Base-by-base conservation (phyloP, 2,888 invertebrate genomes). In the Dryocosmus kuriphilus region DNA sequence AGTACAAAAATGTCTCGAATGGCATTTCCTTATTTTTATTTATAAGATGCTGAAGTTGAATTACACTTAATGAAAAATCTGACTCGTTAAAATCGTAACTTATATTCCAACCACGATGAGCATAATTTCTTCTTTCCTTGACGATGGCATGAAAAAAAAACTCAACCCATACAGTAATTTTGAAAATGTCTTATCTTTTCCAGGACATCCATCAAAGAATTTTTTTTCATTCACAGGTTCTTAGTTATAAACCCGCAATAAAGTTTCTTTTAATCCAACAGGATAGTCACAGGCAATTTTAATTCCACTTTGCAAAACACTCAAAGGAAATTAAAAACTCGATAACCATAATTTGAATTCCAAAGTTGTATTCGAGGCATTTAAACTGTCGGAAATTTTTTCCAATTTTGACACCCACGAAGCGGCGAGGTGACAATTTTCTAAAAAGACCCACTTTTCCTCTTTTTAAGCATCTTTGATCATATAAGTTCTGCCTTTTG, bases 301-400 rank as follows among this genome's bases (percentile, higher is more conserved):
- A 4, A 94, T 93, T 75, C 94, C 93, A 85, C 93, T 94, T 89
- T 95, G 94, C 46, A 95, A 89, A 38, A 95, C 91, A 79, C 93
- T 92, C 51, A 94, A 92, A 11, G 95, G 95, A 87, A 95, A 94
- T 90, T 93, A 16, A 93, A 95, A 93, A 79, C 93, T 93, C 16
- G 94, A 95, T 3, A 95, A 90, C 94, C 95, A 95, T 22, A 95
- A 90, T 55, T 95, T 91, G 89, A 95, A 95, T 81, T 93, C 92
- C 16, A 93, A 88, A 80, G 93, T 90, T 0, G 93, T 93, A 81
- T 92, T 93, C 9, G 92, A 91, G 1, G 90, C 81, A 77, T 92
- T 90, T 78, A 94, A 92, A 30, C 91, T 91, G 79, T 94, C 93
- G 83, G 93, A 93, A 46, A 94, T 92, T 80, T 92, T 92, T 88